Evolutionary conservation across 2,888 invertebrate species (phyloP), one percentile per base, ranked within the genome.

Genomic region (Pseudanteris insignis): DNA sequence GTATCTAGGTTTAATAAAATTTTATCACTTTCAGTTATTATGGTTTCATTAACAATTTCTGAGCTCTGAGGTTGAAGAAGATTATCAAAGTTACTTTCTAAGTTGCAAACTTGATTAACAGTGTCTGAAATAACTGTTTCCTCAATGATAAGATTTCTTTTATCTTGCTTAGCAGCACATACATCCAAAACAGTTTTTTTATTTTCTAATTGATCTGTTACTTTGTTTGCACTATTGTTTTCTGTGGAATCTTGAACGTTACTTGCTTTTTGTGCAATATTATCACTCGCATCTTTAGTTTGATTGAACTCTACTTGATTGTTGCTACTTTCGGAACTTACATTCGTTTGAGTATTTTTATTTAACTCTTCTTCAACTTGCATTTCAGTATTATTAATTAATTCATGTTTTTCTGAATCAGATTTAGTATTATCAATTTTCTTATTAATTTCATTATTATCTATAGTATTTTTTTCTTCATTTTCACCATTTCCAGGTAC

Each of bases 1-100:
- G 79, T 80, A 29, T 80, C 79, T 0, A 80, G 64, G 55, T 80
- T 80, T 15, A 80, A 61, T 13, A 79, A 69, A 7, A 80, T 77
- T 37, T 79, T 67, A 38, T 70, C 66, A 41, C 65, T 72, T 14
- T 71, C 69, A 11, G 63, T 30, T 3, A 64, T 46, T 4, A 67
- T 51, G 25, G 55, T 57, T 24, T 63, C 69, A 12, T 68, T 67
- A 0, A 67, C 43, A 2, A 66, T 67, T 18, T 72, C 74, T 30
- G 63, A 33, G 4, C 67, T 66, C 12, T 18, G 63, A 18, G 71
- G 69, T 40, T 70, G 68, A 4, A 79, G 18, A 9, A 79, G 66
- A 57, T 67, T 76, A 26, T 77, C 71, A 12, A 77, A 72, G 37
- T 69, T 70, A 3, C 67, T 67, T n/a, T 70, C 73, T 9, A 78